Evolutionary conservation across 2,888 invertebrate species (phyloP), one percentile per base, ranked within the genome.

Genomic region (Monoplex corrugatus): DNA sequence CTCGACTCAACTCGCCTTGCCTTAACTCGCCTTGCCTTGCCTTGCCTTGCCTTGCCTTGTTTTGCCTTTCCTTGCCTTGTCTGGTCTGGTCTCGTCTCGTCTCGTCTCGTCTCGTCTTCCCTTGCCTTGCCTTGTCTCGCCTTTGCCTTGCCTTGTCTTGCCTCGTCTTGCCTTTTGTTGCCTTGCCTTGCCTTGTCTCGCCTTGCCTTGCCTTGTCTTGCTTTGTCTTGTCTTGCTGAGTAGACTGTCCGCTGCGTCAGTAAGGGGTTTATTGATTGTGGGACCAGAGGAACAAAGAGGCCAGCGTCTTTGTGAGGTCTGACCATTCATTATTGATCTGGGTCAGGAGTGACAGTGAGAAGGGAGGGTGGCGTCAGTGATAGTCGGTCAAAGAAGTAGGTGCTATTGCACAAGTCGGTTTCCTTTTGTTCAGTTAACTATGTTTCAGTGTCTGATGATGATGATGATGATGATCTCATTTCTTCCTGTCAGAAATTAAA

Each of bases 41-140:
- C 75, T 32, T 75, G 75, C 35, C 35, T 35, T 75, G 75, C 75
- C 75, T 6, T 75, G 75, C 75, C 35, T 75, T 75, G 75, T 35
- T 35, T 6, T 75, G 75, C 75, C 35, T 6, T 75, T 32, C 75
- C 75, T 35, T 75, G 75, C 75, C 75, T 75, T 75, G 75, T 35
- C 75, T 75, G n/a, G 75, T 28, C 75, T 75, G n/a, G 75, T 35
- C 75, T 32, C 35, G 75, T 35, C 35, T 75, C 35, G 75, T 19
- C 75, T 35, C 35, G 75, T 35, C 80, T 16, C n/a, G 80, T n/a
- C 80, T 10, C 19, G 16, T n/a, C 80, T 2, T 80, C 16, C 80
- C 40, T 2, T 80, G 80, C 43, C 63, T 3, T 63, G 63, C 63
- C 63, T 63, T 63, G 63, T 28, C 8, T 63, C 28, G 63, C 63